Evolutionary conservation across 2,113 vertebrate genomes (phyloP).

Genomic region (Thunnus thynnus): DNA sequence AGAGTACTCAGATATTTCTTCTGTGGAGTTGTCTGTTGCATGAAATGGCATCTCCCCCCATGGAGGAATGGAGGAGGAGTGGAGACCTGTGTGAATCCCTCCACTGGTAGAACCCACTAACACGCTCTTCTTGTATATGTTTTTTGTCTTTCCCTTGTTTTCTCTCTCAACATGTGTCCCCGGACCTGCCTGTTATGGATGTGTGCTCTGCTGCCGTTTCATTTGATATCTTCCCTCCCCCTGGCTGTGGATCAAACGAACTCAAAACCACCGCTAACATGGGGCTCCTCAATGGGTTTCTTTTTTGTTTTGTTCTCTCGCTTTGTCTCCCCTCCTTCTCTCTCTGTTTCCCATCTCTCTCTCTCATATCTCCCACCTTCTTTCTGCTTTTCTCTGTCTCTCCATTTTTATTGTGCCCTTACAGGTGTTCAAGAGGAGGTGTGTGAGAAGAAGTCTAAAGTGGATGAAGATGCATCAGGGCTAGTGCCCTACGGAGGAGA

Average conservation of each 20-base stretch:
- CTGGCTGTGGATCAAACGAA: constrained; percentile 78
- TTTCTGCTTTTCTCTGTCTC: constrained; percentile 46
- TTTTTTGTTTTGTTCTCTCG: constrained; percentile 46
- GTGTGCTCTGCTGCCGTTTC: constrained; percentile 77
- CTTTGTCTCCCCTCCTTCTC: constrained; percentile 2
- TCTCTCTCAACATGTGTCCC: constrained; percentile 85
- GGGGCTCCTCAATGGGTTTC: constrained; percentile 78
- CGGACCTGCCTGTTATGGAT: constrained; percentile 80
- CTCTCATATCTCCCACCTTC: neutral
- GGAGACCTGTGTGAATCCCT: constrained; percentile 77
- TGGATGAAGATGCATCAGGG: constrained; percentile 68
- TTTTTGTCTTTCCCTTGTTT: constrained; percentile 84
- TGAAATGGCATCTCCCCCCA: constrained; percentile 70
- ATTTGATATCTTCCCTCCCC: constrained; percentile 72
- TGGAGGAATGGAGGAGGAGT: constrained; percentile 76
- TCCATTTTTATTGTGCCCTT: constrained; percentile 51
- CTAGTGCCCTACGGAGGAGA: constrained; percentile 86
- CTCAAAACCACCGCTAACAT: constrained; percentile 77
- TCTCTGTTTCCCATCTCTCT: neutral
- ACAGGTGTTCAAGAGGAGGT: constrained; percentile 68
- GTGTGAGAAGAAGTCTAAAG: constrained; percentile 75
- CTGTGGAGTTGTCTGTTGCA: constrained; percentile 59
- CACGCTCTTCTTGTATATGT: constrained; percentile 82
- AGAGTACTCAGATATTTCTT: constrained; percentile 33
- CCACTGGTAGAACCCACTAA: constrained; percentile 72